A percentile compares a stretch with the other conserved stretches of the same genome.
Evolutionary conservation across 2,888 invertebrate species (phyloP).

Genomic region (Eupithecia subfuscata): DNA sequence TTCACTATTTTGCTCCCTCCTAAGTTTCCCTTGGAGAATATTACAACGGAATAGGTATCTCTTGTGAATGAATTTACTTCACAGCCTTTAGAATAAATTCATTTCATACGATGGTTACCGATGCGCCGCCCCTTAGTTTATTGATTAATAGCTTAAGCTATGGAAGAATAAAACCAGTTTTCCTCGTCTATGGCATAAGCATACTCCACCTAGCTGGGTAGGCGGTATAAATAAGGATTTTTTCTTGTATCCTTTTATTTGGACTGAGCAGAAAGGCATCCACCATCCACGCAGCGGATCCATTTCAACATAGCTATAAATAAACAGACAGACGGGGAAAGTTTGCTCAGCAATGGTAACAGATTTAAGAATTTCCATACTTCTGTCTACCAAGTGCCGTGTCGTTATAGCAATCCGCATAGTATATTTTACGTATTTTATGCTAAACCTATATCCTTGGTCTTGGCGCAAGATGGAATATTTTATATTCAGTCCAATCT

Average conservation of each 20-base stretch:
- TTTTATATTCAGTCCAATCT: constrained; percentile 2
- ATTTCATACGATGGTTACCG: neutral
- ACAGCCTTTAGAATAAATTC: neutral
- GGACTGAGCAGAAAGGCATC: constrained; percentile 7
- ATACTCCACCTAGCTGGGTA: neutral
- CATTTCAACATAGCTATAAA: constrained; percentile 26
- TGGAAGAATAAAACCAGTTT: neutral
- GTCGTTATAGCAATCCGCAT: constrained; percentile 28
- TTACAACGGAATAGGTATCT: neutral
- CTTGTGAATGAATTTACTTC: neutral
- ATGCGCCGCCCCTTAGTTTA: neutral
- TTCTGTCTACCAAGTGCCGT: constrained; percentile 30
- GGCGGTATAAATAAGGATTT: neutral
- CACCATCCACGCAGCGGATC: constrained; percentile 15
- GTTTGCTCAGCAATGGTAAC: constrained; percentile 36
- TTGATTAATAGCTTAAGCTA: neutral
- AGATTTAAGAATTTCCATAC: constrained; percentile 36
- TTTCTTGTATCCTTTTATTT: neutral
- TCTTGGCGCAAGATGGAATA: constrained; percentile 10
- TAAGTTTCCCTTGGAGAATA: neutral
- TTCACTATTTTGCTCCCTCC: neutral
- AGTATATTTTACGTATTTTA: constrained; percentile 28
- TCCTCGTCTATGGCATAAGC: neutral
- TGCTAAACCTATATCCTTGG: constrained; percentile 24
- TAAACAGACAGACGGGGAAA: constrained; percentile 26